A percentile compares a stretch with the other conserved stretches of the same genome.
These are phyloP conservation scores for Marmota flaviventris DNA, from an alignment of 2,113 vertebrate genomes.

Conservation along the genomic window DNA sequence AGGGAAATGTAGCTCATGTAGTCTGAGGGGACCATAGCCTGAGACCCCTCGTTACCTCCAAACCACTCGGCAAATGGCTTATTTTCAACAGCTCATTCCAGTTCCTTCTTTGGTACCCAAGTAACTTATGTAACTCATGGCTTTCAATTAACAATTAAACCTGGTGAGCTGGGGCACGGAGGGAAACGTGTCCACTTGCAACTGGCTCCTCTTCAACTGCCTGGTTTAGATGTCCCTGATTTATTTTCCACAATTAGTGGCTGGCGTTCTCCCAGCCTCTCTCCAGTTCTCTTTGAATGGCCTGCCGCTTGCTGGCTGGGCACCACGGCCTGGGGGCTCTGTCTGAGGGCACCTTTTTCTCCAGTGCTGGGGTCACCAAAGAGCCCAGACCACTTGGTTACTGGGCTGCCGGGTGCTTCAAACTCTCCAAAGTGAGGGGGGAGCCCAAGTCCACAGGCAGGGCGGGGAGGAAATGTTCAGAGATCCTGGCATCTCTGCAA, in stretches of 20 bases:
- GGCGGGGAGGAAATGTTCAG: not conserved
- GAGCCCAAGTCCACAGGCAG: not conserved
- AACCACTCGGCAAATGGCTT: not conserved
- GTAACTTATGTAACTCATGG: conserved; percentile 61
- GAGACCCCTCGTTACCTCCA: not conserved
- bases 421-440: not conserved
- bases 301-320: not conserved
- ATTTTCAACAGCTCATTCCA: not conserved
- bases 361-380: not conserved
- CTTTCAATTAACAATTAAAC: conserved; percentile 55
- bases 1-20: not conserved
- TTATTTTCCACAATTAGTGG: conserved; percentile 77
- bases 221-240: conserved; percentile 62
- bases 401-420: not conserved
- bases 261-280: conserved; percentile 65
- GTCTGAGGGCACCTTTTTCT: not conserved
- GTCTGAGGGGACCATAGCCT: not conserved
- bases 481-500: not conserved
- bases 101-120: conserved; percentile 58
- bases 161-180: conserved; percentile 40
- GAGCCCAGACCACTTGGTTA: not conserved
- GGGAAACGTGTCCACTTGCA: conserved; percentile 43
- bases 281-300: conserved; percentile 22
- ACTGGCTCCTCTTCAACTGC: conserved; percentile 10
- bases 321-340: not conserved